Conservation (phyloP, 2,113 vertebrate species). For the Callorhinus ursinus region DNA sequence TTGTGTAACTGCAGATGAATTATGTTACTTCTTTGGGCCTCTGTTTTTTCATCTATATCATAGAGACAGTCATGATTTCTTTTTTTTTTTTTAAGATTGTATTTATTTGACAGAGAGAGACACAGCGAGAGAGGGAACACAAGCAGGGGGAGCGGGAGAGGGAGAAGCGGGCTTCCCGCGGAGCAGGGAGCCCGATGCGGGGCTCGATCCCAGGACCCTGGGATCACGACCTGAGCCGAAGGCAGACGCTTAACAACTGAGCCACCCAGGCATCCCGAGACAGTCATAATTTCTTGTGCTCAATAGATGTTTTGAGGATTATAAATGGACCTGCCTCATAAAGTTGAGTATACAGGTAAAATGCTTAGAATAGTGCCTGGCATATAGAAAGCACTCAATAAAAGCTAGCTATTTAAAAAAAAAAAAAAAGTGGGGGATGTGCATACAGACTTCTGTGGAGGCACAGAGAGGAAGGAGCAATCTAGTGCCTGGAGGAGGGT, state of each 20-base stretch:
- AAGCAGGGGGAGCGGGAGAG: too few species aligned
- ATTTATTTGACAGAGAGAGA: not conserved
- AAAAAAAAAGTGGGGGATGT: not conserved
- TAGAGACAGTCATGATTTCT: not conserved
- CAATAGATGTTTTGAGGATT: not conserved
- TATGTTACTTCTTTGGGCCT: not conserved
- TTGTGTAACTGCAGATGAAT: not conserved
- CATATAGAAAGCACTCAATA: not conserved
- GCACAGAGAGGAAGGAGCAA: not conserved
- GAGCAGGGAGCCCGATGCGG: too few species aligned
- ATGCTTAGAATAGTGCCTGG: not conserved
- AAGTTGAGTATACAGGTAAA: not conserved
- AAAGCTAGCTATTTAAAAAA: not conserved
- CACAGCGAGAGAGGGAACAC: too few species aligned
- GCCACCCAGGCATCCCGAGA: too few species aligned
- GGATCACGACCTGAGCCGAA: too few species aligned
- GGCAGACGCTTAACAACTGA: too few species aligned
- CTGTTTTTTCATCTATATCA: not conserved
- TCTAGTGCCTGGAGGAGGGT: not conserved
- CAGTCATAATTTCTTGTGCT: not conserved
- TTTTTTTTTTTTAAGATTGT: not conserved
- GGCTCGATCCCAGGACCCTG: too few species aligned
- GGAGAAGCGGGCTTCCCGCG: too few species aligned
- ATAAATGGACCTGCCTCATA: not conserved
- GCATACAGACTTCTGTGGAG: not conserved